Evolutionary conservation across 2,113 vertebrate genomes (phyloP).

Genomic region (Phalacrocorax aristotelis): DNA sequence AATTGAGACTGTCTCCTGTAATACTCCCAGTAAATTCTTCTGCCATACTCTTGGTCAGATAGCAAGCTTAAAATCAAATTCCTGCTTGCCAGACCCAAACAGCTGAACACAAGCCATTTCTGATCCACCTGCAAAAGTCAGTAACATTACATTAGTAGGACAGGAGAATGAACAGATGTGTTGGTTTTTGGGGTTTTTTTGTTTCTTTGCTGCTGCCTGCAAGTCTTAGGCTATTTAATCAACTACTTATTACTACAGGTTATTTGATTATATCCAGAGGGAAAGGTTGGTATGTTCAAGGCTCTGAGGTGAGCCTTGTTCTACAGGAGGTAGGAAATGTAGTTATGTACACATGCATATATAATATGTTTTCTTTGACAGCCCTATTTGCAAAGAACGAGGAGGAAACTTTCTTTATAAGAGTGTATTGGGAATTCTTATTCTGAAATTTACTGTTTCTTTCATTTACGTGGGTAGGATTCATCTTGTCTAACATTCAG

Average conservation of each 20-base stretch:
- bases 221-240: not conserved
- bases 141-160: not conserved
- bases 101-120: not conserved
- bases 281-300: not conserved
- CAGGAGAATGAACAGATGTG: not conserved
- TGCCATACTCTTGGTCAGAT: not conserved
- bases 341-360: not conserved
- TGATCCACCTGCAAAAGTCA: not conserved
- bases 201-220: not conserved
- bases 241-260: not conserved
- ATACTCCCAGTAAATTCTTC: not conserved
- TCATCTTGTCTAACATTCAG: not conserved
- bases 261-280: slow-evolving; percentile 14
- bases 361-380: not conserved
- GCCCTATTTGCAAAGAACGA: not conserved
- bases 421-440: not conserved
- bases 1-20: not conserved
- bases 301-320: not conserved
- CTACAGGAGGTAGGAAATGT: not conserved
- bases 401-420: not conserved
- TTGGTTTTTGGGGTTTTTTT: not conserved
- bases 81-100: not conserved
- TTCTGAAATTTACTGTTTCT: not conserved
- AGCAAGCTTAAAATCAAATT: slow-evolving; percentile 1
- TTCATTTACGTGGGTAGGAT: not conserved